These are phyloP conservation scores for Moxostoma hubbsi DNA, from an alignment of 2,797 vertebrate genomes.

Conservation along the genomic window DNA sequence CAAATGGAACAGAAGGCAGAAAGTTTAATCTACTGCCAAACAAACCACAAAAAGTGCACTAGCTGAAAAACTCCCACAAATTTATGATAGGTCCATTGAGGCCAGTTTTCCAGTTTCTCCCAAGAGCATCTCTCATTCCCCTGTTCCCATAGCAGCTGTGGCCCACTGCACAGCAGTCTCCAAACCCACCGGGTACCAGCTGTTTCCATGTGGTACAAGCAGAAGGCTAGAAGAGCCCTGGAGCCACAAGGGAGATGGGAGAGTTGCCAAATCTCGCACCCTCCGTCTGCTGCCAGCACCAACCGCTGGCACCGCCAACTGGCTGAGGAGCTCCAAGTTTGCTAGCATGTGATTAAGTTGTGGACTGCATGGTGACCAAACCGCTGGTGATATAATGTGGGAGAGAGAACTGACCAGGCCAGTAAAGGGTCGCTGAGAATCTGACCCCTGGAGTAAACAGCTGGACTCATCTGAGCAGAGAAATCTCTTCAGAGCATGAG, in stretches of 20 bases:
- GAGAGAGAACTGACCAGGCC: background rate
- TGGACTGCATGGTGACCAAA: background rate
- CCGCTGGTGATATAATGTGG: background rate
- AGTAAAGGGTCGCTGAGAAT: constrained; percentile 6
- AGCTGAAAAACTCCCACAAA: background rate
- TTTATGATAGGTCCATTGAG: background rate
- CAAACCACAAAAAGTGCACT: background rate
- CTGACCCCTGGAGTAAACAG: constrained; percentile 22
- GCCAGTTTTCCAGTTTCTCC: background rate
- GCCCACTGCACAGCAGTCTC: background rate
- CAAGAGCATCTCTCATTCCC: background rate
- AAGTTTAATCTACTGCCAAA: background rate
- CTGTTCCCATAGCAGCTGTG: background rate
- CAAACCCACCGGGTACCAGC: constrained; percentile 54
- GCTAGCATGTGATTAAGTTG: background rate
- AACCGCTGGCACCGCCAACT: background rate
- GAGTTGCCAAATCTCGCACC: constrained; percentile 1
- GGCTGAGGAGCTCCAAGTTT: background rate
- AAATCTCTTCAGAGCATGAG: background rate
- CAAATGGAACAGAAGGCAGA: too few species aligned
- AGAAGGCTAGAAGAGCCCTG: constrained; percentile 50
- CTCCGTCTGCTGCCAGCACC: constrained; percentile 8
- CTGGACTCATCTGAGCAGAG: constrained; percentile 11
- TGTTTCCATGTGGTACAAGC: constrained; percentile 67
- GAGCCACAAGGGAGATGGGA: constrained; percentile 19